Evolutionary conservation across 2,888 invertebrate genomes (phyloP), one percentile per base, ranked within the genome.

Genomic region (Neria commutata): DNA sequence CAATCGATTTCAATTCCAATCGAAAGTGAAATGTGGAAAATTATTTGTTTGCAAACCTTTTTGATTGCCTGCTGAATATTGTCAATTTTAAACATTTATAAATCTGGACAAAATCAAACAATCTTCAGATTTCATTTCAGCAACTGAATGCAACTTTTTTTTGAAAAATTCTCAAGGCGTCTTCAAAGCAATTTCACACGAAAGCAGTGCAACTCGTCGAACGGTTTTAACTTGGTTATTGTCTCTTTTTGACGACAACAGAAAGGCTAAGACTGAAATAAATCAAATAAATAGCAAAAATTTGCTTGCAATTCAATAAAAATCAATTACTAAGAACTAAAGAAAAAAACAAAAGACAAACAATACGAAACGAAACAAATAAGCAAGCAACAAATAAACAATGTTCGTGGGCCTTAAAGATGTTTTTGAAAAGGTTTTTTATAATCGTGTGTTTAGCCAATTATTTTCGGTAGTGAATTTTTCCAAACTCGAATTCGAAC

Each of bases 201-300:
- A 14, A 37, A 14, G 10, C 14, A 37, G n/a, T 4, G 37, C 4
- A 14, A 14, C 4, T 37, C n/a, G n/a, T n/a, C n/a, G n/a, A n/a
- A n/a, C n/a, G n/a, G 11, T n/a, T 37, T 37, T n/a, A 3, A 37
- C 8, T 37, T 37, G 37, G 37, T 37, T 37, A n/a, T 37, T 14
- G 8, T 37, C 6, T 5, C n/a, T 37, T 37, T 37, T 37, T 14
- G 3, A n/a, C 37, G n/a, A n/a, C n/a, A n/a, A n/a, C n/a, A 4
- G n/a, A n/a, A 37, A 37, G 37, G 37, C 37, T 37, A 37, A 37
- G 37, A 37, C 37, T 37, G 37, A 48, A 49, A 49, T 56, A 14
- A 42, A 4, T 37, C 37, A 37, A 37, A 11, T 29, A 29, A 5
- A 8, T 29, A 29, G 29, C 5, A 29, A 29, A 5, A 29, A 29